Evolutionary conservation across 2,888 invertebrate species (phyloP).

Genomic region (Campoplex capitator): DNA sequence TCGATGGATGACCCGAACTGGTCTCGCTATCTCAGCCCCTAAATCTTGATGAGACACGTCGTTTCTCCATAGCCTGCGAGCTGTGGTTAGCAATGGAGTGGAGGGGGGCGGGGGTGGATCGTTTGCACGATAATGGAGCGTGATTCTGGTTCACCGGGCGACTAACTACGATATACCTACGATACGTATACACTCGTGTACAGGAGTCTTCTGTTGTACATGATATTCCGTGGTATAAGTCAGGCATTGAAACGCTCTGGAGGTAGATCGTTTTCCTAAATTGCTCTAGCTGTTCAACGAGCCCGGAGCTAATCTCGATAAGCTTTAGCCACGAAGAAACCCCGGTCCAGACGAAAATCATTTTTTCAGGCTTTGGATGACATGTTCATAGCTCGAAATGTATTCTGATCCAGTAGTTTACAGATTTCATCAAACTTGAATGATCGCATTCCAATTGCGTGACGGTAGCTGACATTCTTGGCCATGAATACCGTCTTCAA

Average conservation of each 20-base stretch:
- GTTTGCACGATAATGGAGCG: conserved; percentile 64
- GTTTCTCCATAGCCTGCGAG: conserved; percentile 58
- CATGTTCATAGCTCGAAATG: conserved; percentile 3
- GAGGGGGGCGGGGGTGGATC: conserved; percentile 51
- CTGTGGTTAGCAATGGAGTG: conserved; percentile 12
- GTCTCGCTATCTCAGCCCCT: conserved; percentile 65
- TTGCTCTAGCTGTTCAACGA: conserved; percentile 57
- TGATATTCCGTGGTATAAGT: conserved; percentile 38
- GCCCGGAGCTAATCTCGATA: conserved; percentile 49
- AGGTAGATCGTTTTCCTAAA: conserved; percentile 61
- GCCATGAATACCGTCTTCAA: not conserved
- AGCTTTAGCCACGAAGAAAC: conserved; percentile 46
- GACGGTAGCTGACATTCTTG: conserved; percentile 1
- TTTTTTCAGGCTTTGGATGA: conserved; percentile 14
- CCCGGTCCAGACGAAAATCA: conserved; percentile 6
- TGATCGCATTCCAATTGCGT: not conserved
- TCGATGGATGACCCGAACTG: conserved; percentile 68
- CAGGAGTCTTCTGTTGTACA: conserved; percentile 35
- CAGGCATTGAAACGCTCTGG: conserved; percentile 56
- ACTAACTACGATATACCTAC: conserved; percentile 60
- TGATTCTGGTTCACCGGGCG: conserved; percentile 61
- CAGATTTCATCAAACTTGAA: not conserved
- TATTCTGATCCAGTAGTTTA: not conserved
- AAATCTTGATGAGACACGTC: conserved; percentile 70
- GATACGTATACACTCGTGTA: conserved; percentile 13